Conservation (phyloP, 2,113 vertebrate species). For the Azemiops feae region DNA sequence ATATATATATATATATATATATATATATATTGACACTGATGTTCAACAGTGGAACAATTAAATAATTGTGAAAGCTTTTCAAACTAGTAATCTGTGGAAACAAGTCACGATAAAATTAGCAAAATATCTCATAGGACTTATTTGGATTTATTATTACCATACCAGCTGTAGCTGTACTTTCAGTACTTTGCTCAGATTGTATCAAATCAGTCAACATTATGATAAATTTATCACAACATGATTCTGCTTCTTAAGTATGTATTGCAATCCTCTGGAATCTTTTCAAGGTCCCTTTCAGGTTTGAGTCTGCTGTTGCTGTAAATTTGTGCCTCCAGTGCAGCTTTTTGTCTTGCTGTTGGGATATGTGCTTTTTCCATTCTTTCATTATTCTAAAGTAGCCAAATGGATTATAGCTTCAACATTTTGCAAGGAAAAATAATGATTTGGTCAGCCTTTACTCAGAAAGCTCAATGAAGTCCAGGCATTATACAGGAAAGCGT, state of each 20-base stretch:
- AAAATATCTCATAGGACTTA: neutral
- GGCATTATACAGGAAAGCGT: conserved; percentile 2
- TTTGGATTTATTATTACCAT: neutral
- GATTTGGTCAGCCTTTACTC: conserved; percentile 24
- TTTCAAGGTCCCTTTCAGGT: neutral
- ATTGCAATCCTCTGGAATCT: neutral
- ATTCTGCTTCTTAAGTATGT: neutral
- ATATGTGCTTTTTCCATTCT: neutral
- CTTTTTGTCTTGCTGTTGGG: neutral
- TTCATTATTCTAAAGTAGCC: conserved; percentile 18
- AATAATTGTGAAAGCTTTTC: neutral
- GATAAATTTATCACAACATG: conserved; percentile 1
- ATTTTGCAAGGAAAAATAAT: conserved; percentile 22
- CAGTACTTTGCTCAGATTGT: neutral
- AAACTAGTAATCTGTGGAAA: neutral
- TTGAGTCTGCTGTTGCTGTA: conserved; percentile 13
- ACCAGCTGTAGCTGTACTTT: neutral
- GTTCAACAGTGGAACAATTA: neutral
- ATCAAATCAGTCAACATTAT: neutral
- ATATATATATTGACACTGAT: neutral
- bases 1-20: neutral
- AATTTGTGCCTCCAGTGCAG: neutral
- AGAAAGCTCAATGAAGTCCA: neutral
- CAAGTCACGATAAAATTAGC: neutral
- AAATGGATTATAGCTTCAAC: neutral